Evolutionary conservation across 92 coral and sea anemone genomes (phyloP).

Genomic region (Porites rus): DNA sequence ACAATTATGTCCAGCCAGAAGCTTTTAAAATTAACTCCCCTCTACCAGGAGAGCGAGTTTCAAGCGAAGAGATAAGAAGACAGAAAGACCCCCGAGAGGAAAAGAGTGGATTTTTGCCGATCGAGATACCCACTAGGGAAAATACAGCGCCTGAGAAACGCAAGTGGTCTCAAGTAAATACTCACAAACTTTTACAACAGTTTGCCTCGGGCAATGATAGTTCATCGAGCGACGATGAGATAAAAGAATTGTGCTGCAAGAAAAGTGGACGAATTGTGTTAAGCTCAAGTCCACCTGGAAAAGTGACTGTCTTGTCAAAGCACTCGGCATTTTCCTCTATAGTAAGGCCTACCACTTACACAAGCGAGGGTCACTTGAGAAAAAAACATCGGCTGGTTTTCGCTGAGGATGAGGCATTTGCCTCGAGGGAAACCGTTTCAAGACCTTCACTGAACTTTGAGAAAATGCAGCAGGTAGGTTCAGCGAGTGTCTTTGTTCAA

Average conservation of each 20-base stretch:
- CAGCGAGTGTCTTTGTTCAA: neutral
- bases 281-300: slow-evolving; percentile 92
- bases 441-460: slow-evolving; percentile 97
- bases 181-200: slow-evolving; percentile 75
- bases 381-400: slow-evolving; percentile 89
- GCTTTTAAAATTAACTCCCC: slow-evolving; percentile 23
- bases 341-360: slow-evolving; percentile 73
- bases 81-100: slow-evolving; percentile 1
- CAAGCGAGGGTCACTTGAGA: slow-evolving; percentile 81
- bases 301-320: slow-evolving; percentile 90
- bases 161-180: slow-evolving; percentile 95
- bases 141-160: slow-evolving; percentile 88
- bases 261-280: slow-evolving; percentile 59
- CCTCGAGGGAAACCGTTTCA: neutral
- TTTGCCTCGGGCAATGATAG: slow-evolving; percentile 91
- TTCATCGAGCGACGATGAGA: slow-evolving; percentile 98
- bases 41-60: slow-evolving; percentile 21
- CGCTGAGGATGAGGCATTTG: slow-evolving; percentile 69
- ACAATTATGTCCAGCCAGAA: slow-evolving; percentile 26
- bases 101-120: slow-evolving; percentile 27
- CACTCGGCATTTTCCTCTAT: slow-evolving; percentile 88
- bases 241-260: slow-evolving; percentile 89
- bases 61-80: slow-evolving; percentile 51
- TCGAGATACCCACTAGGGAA: slow-evolving; percentile 30
- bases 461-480: slow-evolving; percentile 95